Conservation (phyloP, 1,140 invertebrate genomes). For the Drosophila suzukii region DNA sequence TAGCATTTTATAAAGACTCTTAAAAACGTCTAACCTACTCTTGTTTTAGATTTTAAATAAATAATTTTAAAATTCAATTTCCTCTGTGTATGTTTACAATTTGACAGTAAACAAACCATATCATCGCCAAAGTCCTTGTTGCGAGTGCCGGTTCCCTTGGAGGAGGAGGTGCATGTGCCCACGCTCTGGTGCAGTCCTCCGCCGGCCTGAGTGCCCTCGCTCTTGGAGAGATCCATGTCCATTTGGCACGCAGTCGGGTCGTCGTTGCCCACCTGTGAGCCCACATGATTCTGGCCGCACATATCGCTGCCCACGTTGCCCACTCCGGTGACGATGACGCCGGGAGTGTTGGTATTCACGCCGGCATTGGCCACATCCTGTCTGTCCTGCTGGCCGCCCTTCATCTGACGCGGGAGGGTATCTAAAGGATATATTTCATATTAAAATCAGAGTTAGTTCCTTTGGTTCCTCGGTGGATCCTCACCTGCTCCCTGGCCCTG, state of each 20-base stretch:
- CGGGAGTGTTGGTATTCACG: constrained; percentile 84
- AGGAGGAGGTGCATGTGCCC: constrained; percentile 78
- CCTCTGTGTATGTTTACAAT: neutral
- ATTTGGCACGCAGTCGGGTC: constrained; percentile 78
- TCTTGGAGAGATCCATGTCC: constrained; percentile 87
- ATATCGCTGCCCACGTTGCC: constrained; percentile 69
- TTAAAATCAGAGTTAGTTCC: neutral
- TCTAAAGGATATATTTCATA: constrained; percentile 33
- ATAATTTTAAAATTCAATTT: too few species aligned
- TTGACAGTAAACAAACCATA: constrained; percentile 63
- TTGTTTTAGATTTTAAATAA: neutral
- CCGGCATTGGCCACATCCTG: constrained; percentile 87
- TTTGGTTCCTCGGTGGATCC: neutral
- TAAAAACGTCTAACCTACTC: too few species aligned
- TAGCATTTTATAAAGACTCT: too few species aligned
- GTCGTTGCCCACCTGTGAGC: constrained; percentile 82
- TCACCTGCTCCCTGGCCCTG: constrained; percentile 59
- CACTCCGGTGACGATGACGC: constrained; percentile 72
- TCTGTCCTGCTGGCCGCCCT: constrained; percentile 85
- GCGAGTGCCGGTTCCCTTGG: constrained; percentile 87
- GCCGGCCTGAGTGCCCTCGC: constrained; percentile 92
- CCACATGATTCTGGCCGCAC: constrained; percentile 86
- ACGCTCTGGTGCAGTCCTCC: constrained; percentile 87
- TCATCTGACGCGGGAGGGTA: constrained; percentile 86
- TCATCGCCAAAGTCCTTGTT: constrained; percentile 83